phyloP scores from a whole-genome alignment of 1,140 invertebrate species.

The Trichoplusia ni region DNA sequence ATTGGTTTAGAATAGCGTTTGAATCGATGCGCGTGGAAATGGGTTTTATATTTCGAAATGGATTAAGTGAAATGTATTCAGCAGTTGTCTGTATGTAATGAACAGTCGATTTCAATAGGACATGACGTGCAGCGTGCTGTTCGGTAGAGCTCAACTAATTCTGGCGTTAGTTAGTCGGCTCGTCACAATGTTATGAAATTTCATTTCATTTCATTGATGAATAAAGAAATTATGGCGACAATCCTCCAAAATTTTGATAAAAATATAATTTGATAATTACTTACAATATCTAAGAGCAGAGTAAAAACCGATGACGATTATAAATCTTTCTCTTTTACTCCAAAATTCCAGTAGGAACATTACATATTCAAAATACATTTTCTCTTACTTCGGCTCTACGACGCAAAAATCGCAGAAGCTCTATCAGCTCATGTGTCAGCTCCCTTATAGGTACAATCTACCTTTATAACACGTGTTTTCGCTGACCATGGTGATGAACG shows the following conservation, averaged over 20 bases:
- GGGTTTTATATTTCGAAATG: slow-evolving; percentile 19
- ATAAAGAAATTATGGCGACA: no score
- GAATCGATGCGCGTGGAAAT: slow-evolving; percentile 9
- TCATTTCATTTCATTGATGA: no score
- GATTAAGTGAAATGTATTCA: slow-evolving; percentile 21
- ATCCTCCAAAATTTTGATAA: no score
- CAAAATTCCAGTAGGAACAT: no score
- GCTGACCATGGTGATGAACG: no score
- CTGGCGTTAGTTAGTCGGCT: no score
- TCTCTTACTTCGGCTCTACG: neutral
- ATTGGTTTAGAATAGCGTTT: slow-evolving; percentile 27
- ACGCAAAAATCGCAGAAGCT: neutral
- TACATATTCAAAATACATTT: neutral
- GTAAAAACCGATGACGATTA: no score
- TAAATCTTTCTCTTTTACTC: no score
- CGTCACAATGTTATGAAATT: no score
- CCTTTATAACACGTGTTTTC: slow-evolving; percentile 41
- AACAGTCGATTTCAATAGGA: slow-evolving; percentile 10
- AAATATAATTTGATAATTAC: no score
- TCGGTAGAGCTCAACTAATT: no score
- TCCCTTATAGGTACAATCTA: slow-evolving; percentile 24
- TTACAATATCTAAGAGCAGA: no score
- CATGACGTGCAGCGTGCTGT: neutral
- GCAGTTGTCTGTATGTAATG: slow-evolving; percentile 16
- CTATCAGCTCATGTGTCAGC: slow-evolving; percentile 12